Conservation (phyloP, 2,797 vertebrate species). For the Esox masquinongy region DNA sequence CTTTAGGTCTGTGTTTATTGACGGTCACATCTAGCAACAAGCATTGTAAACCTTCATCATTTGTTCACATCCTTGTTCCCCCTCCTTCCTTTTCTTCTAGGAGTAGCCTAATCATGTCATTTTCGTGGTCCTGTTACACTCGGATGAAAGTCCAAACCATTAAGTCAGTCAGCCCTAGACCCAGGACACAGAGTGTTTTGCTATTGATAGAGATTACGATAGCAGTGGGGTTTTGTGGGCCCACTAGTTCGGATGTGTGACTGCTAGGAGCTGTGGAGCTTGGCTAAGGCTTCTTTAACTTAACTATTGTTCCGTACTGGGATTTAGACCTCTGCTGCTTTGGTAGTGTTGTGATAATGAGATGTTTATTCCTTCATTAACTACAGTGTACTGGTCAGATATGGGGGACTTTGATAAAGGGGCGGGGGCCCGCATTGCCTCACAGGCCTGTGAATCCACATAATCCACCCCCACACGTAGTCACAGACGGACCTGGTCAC, state of each 20-base stretch:
- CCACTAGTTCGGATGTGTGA: neutral
- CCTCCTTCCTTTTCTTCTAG: neutral
- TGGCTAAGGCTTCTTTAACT: neutral
- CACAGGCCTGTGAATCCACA: too few relatives aligned
- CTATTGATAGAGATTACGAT: neutral
- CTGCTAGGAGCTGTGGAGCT: neutral
- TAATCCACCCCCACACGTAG: too few relatives aligned
- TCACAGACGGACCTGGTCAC: too few relatives aligned
- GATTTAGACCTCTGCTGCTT: neutral
- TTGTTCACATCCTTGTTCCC: neutral
- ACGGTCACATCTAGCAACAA: constrained; percentile 1
- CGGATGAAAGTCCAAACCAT: neutral
- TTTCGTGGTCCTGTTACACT: neutral
- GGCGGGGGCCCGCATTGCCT: too few relatives aligned
- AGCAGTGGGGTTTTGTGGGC: neutral
- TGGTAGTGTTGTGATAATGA: neutral
- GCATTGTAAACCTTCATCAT: constrained; percentile 12
- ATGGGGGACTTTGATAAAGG: too few relatives aligned
- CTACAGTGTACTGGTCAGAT: neutral
- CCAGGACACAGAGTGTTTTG: neutral
- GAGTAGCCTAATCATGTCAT: neutral
- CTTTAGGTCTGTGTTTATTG: neutral
- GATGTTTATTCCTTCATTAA: neutral
- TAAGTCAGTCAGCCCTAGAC: neutral
- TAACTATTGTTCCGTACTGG: neutral